Evolutionary conservation across 2,113 vertebrate species (phyloP), one percentile per base, ranked within the genome.

Genomic region (Prionailurus viverrinus): DNA sequence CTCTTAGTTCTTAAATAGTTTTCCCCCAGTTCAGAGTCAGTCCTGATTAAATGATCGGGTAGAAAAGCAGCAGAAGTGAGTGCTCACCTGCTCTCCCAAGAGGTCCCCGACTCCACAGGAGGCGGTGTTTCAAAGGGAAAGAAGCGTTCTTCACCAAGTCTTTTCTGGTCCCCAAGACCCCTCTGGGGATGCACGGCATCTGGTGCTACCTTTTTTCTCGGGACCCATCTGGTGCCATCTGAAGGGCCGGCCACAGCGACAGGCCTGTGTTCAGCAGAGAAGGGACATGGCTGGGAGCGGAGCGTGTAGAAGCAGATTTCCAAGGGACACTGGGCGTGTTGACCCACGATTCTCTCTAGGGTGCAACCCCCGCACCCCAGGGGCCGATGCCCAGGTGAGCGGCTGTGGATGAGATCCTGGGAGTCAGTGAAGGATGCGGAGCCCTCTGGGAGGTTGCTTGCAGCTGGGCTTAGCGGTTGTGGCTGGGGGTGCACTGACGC

Each of bases 271-370:
- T 94, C 97, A 96, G 89, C 78, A 89, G 94, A 91, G 33, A 14
- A 53, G 51, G 81, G 66, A 80, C 51, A 73, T 95, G 27, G 58
- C 71, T 45, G 91, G 74, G 74, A 76, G 48, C 90, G 71, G 31
- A 29, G 89, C 19, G 71, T 85, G 18, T 96, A 91, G 94, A 94
- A 94, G 63, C 71, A 95, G 61, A 91, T 94, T 86, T 94, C 33
- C 48, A 71, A 94, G 58, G 96, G 21, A 93, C 58, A 87, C 94
- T 97, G 66, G 83, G 15, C 71, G 68, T 55, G 55, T n/a, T 88
- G 1, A 15, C 51, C 95, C 53, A 41, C 81, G 84, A 91, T 73
- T 98, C 92, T 81, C 12, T n/a, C 63, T 81, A 0, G 66, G 51
- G 45, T 89, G 36, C 58, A 84, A n/a, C 92, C 66, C 39, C 51